A percentile compares a stretch with the other conserved stretches of the same genome.
phyloP scores from a whole-genome alignment of 1,140 invertebrate species.

The Zaprionus inermis region DNA sequence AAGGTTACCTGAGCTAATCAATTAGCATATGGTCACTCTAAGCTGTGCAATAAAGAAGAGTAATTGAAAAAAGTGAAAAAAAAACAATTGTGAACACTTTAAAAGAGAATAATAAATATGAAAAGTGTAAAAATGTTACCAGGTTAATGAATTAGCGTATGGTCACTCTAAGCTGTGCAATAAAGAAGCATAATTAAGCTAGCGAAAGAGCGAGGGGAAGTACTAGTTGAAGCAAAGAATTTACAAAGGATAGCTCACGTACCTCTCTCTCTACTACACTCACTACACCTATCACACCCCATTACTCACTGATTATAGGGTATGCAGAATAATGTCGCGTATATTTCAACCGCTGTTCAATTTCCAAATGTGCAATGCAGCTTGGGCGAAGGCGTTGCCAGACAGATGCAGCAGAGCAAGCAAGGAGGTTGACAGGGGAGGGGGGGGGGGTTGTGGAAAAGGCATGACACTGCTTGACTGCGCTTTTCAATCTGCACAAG shows the following conservation, averaged over 20 bases:
- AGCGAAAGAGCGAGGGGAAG: too few species aligned
- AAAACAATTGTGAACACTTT: too few species aligned
- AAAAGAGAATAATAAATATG: too few species aligned
- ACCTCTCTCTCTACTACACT: too few species aligned
- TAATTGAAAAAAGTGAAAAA: too few species aligned
- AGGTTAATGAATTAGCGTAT: not conserved
- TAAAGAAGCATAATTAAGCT: not conserved
- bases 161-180: not conserved
- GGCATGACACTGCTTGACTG: conserved; percentile 65
- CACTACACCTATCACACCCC: not conserved
- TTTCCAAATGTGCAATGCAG: conserved; percentile 39
- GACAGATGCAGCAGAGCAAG: not conserved
- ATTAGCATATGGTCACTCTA: not conserved
- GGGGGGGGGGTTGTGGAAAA: not conserved
- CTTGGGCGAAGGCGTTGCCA: not conserved
- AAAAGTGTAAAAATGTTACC: too few species aligned
- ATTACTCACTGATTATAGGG: conserved; percentile 7
- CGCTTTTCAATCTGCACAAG: conserved; percentile 77
- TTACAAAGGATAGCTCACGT: too few species aligned
- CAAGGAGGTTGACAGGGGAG: not conserved
- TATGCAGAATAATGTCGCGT: conserved; percentile 40
- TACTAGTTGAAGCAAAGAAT: too few species aligned
- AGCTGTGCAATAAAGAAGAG: not conserved
- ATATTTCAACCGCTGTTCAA: conserved; percentile 52
- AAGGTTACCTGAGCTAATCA: not conserved